A percentile compares a stretch with the other conserved stretches of the same genome.
Conservation (phyloP, 2,888 invertebrate species). For the Drosophila siamana region DNA sequence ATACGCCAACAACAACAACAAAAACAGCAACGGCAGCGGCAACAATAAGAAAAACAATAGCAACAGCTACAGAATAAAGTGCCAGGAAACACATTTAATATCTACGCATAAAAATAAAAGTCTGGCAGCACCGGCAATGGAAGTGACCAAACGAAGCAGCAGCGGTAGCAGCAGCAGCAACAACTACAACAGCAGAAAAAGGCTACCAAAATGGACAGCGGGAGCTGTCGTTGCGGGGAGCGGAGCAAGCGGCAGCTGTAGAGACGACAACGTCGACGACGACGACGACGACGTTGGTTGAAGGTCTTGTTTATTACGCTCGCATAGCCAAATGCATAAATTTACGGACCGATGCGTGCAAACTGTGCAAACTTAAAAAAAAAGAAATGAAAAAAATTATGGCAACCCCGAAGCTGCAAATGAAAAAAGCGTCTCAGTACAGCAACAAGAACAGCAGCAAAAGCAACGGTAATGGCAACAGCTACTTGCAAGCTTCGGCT, state of each 20-base stretch:
- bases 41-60: slow-evolving; percentile 31
- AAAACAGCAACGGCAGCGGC: slow-evolving; percentile 18
- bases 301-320: slow-evolving; percentile 82
- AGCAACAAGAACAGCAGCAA: slow-evolving; percentile 36
- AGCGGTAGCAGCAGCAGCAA: slow-evolving; percentile 29
- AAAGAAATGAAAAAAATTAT: slow-evolving; percentile 53
- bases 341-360: slow-evolving; percentile 82
- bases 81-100: slow-evolving; percentile 83
- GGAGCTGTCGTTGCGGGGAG: slow-evolving; percentile 1
- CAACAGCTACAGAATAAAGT: slow-evolving; percentile 72
- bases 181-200: slow-evolving; percentile 34
- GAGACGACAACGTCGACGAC: slow-evolving; percentile 24
- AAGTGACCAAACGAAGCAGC: slow-evolving; percentile 70
- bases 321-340: slow-evolving; percentile 81
- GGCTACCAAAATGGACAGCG: slow-evolving; percentile 36
- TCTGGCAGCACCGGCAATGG: slow-evolving; percentile 71
- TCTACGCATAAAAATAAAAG: slow-evolving; percentile 74
- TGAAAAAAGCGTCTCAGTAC: slow-evolving; percentile 68
- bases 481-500: slow-evolving; percentile 54
- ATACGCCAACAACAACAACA: slow-evolving; percentile 54
- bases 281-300: slow-evolving; percentile 62
- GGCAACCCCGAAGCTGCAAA: slow-evolving; percentile 69
- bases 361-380: slow-evolving; percentile 76
- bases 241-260: slow-evolving; percentile 24
- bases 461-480: slow-evolving; percentile 50